Percentiles rank a stretch among this genome's conserved stretches.
phyloP scores from a whole-genome alignment of 1,140 invertebrate species.

The Diachasmimorpha longicaudata region DNA sequence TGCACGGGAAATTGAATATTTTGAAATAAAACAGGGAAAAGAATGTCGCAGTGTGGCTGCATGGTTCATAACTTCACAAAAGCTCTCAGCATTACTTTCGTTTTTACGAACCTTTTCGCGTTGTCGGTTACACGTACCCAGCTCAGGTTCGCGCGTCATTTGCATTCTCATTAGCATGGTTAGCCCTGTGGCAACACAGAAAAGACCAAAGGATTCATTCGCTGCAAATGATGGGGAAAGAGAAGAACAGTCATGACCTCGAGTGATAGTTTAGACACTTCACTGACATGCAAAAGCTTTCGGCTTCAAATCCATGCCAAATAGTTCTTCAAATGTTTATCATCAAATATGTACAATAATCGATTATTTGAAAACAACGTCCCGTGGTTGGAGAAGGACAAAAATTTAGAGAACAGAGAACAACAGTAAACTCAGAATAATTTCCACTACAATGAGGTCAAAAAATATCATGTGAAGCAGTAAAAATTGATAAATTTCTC shows the following conservation, averaged over 20 bases:
- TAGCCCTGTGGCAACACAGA: slow-evolving; percentile 25
- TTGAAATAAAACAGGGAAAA: not conserved
- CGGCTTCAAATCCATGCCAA: slow-evolving; percentile 32
- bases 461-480: too few relatives aligned
- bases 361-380: too few relatives aligned
- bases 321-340: too few relatives aligned
- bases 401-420: too few relatives aligned
- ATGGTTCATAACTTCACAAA: not conserved
- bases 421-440: too few relatives aligned
- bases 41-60: not conserved
- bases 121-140: slow-evolving; percentile 31
- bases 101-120: not conserved
- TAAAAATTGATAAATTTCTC: too few relatives aligned
- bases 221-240: not conserved
- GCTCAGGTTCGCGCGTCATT: slow-evolving; percentile 41
- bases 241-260: not conserved
- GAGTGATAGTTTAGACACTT: not conserved
- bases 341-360: too few relatives aligned
- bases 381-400: too few relatives aligned
- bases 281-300: slow-evolving; percentile 21
- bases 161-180: slow-evolving; percentile 51
- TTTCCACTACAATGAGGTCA: too few relatives aligned
- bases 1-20: not conserved
- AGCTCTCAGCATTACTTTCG: not conserved
- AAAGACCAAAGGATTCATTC: slow-evolving; percentile 5